A percentile compares a stretch with the other conserved stretches of the same genome.
phyloP scores from a whole-genome alignment of 2,888 invertebrate genomes.

The Polyommatus iphigenia region DNA sequence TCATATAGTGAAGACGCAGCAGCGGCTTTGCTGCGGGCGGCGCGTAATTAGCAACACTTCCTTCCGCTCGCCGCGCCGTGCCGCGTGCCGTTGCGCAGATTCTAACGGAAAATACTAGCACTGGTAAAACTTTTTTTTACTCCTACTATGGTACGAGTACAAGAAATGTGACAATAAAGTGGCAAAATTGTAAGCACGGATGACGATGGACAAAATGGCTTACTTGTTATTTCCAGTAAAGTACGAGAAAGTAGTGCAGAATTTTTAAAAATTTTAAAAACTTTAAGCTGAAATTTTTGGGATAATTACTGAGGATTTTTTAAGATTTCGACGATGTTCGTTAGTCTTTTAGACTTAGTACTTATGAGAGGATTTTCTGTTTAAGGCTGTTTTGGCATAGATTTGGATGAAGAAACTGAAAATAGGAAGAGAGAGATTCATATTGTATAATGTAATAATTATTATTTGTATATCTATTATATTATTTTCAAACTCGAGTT shows the following conservation, averaged over 20 bases:
- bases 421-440: no score
- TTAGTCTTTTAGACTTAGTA: neutral
- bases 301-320: neutral
- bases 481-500: no score
- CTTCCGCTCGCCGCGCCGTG: constrained; percentile 58
- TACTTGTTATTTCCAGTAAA: neutral
- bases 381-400: neutral
- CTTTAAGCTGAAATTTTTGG: neutral
- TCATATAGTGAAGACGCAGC: constrained; percentile 41
- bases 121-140: neutral
- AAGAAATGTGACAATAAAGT: neutral
- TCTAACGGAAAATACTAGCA: neutral
- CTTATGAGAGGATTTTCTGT: neutral
- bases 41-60: constrained; percentile 74
- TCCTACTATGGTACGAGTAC: neutral
- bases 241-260: neutral
- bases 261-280: neutral
- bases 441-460: no score
- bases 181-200: neutral
- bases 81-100: neutral
- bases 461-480: no score
- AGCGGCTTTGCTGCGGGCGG: constrained; percentile 59
- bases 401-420: no score
- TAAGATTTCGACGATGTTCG: neutral
- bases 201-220: no score